Conservation (phyloP, 2,888 invertebrate genomes). For the Tinea semifulvella region DNA sequence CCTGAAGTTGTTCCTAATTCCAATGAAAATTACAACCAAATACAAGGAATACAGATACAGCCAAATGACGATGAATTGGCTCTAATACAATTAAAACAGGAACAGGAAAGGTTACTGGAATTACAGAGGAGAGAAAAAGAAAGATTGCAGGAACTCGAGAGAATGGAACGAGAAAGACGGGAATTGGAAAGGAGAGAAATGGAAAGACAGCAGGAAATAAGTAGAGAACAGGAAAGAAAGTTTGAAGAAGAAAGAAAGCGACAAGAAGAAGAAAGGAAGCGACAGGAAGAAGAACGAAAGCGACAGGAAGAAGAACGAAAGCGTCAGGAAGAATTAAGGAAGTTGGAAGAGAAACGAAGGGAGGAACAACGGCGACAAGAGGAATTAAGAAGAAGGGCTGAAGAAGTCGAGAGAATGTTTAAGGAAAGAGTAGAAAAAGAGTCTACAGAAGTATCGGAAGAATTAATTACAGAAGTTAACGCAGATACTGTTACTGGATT, state of each 20-base stretch:
- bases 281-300: slow-evolving; percentile 25
- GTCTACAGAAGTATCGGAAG: slow-evolving; percentile 36
- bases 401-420: slow-evolving; percentile 42
- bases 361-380: slow-evolving; percentile 20
- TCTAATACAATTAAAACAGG: slow-evolving; percentile 21
- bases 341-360: slow-evolving; percentile 31
- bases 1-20: not conserved
- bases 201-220: slow-evolving; percentile 17
- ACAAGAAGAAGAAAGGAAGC: slow-evolving; percentile 23
- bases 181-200: not conserved
- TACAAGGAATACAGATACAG: too few relatives aligned
- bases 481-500: slow-evolving; percentile 32
- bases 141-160: too few relatives aligned
- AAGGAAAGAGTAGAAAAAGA: slow-evolving; percentile 44
- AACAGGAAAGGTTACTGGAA: not conserved
- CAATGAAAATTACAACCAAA: slow-evolving; percentile 20
- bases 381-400: slow-evolving; percentile 31
- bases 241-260: slow-evolving; percentile 30
- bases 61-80: slow-evolving; percentile 48
- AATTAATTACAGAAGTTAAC: slow-evolving; percentile 38
- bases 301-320: slow-evolving; percentile 25
- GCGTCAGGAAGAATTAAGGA: slow-evolving; percentile 37
- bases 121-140: slow-evolving; percentile 25
- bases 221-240: slow-evolving; percentile 24
- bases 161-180: not conserved